phyloP scores from a whole-genome alignment of 2,113 vertebrate species.

The Phycodurus eques region DNA sequence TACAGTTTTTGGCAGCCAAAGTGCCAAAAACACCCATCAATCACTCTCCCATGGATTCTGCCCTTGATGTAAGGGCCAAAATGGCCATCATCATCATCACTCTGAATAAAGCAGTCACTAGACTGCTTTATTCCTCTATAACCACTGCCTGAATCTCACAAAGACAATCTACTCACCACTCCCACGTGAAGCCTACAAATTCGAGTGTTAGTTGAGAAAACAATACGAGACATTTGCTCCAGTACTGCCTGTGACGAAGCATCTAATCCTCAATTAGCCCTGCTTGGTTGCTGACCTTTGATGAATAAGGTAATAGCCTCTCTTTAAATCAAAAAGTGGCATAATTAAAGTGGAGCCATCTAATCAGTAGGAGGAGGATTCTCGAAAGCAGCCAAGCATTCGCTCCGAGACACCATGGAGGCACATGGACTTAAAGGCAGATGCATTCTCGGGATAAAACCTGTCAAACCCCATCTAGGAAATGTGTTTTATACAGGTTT shows the following conservation, averaged over 20 bases:
- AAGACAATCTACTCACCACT: neutral
- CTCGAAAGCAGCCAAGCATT: slow-evolving; percentile 20
- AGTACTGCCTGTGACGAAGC: neutral
- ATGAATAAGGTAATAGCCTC: slow-evolving; percentile 59
- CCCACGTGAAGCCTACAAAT: too few relatives aligned
- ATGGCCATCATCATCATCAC: neutral
- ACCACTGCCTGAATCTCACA: neutral
- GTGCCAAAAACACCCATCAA: too few relatives aligned
- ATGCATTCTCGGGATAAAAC: neutral
- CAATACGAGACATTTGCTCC: too few relatives aligned
- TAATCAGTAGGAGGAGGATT: neutral
- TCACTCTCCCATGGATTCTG: too few relatives aligned
- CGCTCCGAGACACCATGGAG: neutral
- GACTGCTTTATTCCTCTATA: neutral
- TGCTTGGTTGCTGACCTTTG: slow-evolving; percentile 39
- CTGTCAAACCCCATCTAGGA: neutral
- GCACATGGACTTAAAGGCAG: neutral
- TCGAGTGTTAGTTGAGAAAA: too few relatives aligned
- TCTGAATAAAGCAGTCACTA: neutral
- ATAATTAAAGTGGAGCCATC: slow-evolving; percentile 50
- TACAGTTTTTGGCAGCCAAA: too few relatives aligned
- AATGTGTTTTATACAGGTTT: neutral
- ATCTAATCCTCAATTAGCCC: slow-evolving; percentile 44
- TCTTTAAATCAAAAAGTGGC: slow-evolving; percentile 60
- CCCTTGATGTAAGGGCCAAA: neutral